These are phyloP conservation scores for Philhelius pedissequus DNA, from an alignment of 2,888 invertebrate genomes.

Conservation along the genomic window DNA sequence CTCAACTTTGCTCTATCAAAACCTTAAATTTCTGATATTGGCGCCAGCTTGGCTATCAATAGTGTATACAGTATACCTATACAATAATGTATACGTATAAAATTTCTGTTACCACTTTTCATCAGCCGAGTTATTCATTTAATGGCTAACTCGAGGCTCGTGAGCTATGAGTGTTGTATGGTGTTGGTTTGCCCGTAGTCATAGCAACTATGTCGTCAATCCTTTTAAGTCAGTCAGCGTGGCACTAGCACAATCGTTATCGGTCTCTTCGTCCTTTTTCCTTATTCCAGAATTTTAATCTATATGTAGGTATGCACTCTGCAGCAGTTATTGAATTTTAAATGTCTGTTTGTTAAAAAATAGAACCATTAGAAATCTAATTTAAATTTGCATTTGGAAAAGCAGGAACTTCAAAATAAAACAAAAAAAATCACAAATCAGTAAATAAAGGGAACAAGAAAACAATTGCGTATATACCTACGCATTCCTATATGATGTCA, in stretches of 20 bases:
- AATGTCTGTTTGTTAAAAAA: not conserved
- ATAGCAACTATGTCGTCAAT: conserved; percentile 60
- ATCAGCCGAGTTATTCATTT: conserved; percentile 37
- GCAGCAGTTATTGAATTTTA: not conserved
- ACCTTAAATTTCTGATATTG: conserved; percentile 39
- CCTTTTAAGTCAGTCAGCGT: conserved; percentile 37
- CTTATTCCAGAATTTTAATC: not conserved
- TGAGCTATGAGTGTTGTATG: conserved; percentile 43
- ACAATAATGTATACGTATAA: conserved; percentile 32
- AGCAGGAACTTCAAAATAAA: not conserved
- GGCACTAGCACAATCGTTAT: conserved; percentile 15
- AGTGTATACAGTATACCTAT: too few species aligned
- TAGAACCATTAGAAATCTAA: too few species aligned
- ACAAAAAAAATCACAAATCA: not conserved
- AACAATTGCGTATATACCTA: conserved; percentile 56
- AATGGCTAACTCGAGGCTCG: conserved; percentile 28
- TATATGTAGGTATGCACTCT: too few species aligned
- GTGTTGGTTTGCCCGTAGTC: conserved; percentile 44
- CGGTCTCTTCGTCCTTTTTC: not conserved
- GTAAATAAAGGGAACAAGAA: too few species aligned
- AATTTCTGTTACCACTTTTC: conserved; percentile 56
- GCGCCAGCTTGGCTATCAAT: conserved; percentile 60
- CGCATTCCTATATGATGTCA: conserved; percentile 53
- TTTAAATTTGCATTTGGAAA: not conserved
- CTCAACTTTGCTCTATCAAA: conserved; percentile 4